A percentile compares a stretch with the other conserved stretches of the same genome.
Conservation (phyloP, 1,140 invertebrate genomes). For the Cotesia chilonis region DNA sequence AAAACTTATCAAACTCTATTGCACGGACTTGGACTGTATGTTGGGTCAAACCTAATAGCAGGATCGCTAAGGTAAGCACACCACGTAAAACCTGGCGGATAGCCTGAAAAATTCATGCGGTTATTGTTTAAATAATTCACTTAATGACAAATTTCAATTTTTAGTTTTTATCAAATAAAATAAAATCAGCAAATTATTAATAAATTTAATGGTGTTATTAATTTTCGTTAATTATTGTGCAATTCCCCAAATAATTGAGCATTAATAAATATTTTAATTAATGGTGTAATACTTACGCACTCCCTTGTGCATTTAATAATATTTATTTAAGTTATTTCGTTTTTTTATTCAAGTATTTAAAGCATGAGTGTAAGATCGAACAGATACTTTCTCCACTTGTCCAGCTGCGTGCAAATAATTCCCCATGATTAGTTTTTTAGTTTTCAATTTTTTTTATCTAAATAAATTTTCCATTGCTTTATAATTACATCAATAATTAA, state of each 20-base stretch:
- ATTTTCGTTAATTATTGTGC: neutral
- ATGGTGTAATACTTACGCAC: constrained; percentile 10
- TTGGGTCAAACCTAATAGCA: constrained; percentile 46
- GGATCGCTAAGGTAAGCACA: constrained; percentile 62
- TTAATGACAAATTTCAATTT: neutral
- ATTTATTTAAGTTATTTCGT: neutral
- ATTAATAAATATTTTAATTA: neutral
- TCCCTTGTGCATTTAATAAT: neutral
- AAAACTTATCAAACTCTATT: constrained; percentile 24
- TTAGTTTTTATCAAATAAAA: constrained; percentile 2
- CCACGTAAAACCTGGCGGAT: constrained; percentile 64
- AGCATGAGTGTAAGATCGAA: constrained; percentile 50
- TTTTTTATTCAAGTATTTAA: constrained; percentile 48
- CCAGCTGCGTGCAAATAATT: constrained; percentile 62
- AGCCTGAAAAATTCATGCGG: constrained; percentile 58
- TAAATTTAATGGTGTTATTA: neutral
- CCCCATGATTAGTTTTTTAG: constrained; percentile 47
- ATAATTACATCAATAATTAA: constrained; percentile 7
- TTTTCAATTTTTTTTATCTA: neutral
- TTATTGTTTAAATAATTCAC: constrained; percentile 27
- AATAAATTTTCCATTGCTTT: neutral
- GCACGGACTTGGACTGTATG: constrained; percentile 13
- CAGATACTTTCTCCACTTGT: constrained; percentile 53
- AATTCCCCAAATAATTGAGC: neutral
- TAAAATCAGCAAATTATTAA: constrained; percentile 19